Conservation (phyloP, 2,888 invertebrate genomes). For the Hydropsyche betteni region DNA sequence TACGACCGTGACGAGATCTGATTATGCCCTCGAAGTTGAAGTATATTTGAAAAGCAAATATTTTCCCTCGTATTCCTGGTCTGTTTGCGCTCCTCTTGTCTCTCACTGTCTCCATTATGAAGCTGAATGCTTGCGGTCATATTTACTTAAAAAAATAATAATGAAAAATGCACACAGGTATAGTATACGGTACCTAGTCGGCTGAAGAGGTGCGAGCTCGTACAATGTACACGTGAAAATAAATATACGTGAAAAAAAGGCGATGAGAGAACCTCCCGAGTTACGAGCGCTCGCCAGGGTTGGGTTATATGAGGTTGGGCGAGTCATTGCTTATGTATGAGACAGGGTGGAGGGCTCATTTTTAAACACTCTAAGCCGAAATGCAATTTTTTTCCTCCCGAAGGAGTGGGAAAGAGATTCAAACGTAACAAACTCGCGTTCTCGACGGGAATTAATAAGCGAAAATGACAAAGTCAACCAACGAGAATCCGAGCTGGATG, state of each 20-base stretch:
- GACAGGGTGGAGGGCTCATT: not conserved
- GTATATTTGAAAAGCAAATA: constrained; percentile 25
- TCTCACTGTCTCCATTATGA: constrained; percentile 25
- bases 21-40: constrained; percentile 18
- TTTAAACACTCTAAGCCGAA: constrained; percentile 27
- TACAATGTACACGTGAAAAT: constrained; percentile 3
- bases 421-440: constrained; percentile 11
- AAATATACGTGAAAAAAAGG: constrained; percentile 12
- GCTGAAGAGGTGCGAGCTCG: constrained; percentile 16
- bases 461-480: too few relatives aligned
- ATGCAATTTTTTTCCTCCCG: constrained; percentile 14
- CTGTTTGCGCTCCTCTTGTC: constrained; percentile 21
- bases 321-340: constrained; percentile 38
- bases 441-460: not conserved
- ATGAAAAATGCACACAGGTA: constrained; percentile 8
- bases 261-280: constrained; percentile 10
- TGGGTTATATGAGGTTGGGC: constrained; percentile 13
- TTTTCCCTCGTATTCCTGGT: constrained; percentile 3
- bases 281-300: not conserved
- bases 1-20: constrained; percentile 7
- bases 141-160: constrained; percentile 21
- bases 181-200: too few relatives aligned
- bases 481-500: too few relatives aligned
- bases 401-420: not conserved
- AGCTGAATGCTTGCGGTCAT: constrained; percentile 18